Base-by-base conservation (phyloP, 2,797 vertebrate genomes). In the Otolemur crassicaudatus region DNA sequence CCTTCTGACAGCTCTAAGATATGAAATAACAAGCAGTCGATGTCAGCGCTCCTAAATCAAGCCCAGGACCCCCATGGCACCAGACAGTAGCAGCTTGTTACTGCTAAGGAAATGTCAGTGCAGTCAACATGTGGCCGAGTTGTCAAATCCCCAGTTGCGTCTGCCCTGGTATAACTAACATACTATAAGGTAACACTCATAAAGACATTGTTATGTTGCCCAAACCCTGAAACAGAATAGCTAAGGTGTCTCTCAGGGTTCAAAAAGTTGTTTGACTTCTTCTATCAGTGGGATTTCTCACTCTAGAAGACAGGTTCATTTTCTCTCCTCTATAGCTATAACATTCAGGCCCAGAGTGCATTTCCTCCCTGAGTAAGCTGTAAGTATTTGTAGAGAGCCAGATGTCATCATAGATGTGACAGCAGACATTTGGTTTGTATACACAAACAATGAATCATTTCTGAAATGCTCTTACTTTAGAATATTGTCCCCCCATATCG, bases 1-100 rank as follows among this genome's bases (percentile, higher is more conserved):
- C 98, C 97, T 99, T 97, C 92, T 99, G 99, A 99, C 99, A 99
- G 99, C 98, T 99, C 98, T 97, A 98, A 99, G 99, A 99, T 97
- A 99, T 94, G 94, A 99, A 99, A 99, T 99, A 99, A 99, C 98
- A 98, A 99, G 99, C 98, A 98, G 97, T 98, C 99, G 97, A 97
- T 99, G 99, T 99, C 99, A 99, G 99, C 98, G 96, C 98, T 99
- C 99, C 99, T 99, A 98, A 99, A 99, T 98, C 98, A 98, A 98
- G 97, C 97, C 98, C 98, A 98, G 98, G 98, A 98, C 98, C 98
- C 98, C 98, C 98, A 98, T 98, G 98, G 98, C 97, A 98, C 97
- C 98, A 97, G 91, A 92, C 96, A 97, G 98, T 97, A 98, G 99
- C 98, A 98, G 98, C 98, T 99, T 99, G 99, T 99, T 99, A 99